phyloP scores from a whole-genome alignment of 2,113 vertebrate species.

The Lethenteron camtschaticum region DNA sequence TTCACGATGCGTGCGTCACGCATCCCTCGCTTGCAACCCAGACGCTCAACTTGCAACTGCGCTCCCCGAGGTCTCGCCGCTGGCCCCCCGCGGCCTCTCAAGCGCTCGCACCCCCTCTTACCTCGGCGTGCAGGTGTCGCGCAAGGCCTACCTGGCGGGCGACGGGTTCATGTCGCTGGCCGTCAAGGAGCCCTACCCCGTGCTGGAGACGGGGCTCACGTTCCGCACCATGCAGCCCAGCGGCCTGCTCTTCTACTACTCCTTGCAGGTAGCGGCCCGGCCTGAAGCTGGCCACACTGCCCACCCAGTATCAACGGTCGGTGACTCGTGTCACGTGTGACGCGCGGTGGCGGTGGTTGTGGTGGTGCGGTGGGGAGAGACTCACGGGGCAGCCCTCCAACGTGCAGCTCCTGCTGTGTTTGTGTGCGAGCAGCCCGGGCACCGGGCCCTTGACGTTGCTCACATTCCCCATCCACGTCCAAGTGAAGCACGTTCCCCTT shows the following conservation, averaged over 20 bases:
- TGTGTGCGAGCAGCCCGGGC: slow-evolving; percentile 36
- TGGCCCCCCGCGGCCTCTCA: rapidly evolving
- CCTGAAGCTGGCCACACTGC: neutral
- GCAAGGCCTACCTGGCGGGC: neutral
- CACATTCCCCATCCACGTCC: no score
- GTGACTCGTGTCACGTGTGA: neutral
- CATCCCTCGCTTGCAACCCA: neutral
- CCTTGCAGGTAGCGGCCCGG: slow-evolving; percentile 21
- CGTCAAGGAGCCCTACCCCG: neutral
- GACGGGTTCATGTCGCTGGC: rapidly evolving
- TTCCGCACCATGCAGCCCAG: slow-evolving; percentile 39
- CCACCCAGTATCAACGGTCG: no score
- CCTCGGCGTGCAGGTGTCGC: neutral
- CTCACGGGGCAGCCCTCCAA: slow-evolving; percentile 33
- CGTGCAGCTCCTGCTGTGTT: slow-evolving; percentile 38
- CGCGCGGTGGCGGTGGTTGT: neutral
- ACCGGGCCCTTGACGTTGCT: no score
- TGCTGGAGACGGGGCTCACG: slow-evolving; percentile 30
- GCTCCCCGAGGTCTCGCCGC: neutral
- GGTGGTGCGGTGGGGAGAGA: slow-evolving; percentile 26
- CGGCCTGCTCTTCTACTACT: slow-evolving; percentile 44
- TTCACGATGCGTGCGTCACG: neutral
- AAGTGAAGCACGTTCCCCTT: no score
- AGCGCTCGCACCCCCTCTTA: neutral
- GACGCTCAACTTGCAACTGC: no score